Percentiles rank a stretch among this genome's conserved stretches.
These are phyloP conservation scores for Thymelicus acteon DNA, from an alignment of 2,888 invertebrate genomes.

Conservation along the genomic window DNA sequence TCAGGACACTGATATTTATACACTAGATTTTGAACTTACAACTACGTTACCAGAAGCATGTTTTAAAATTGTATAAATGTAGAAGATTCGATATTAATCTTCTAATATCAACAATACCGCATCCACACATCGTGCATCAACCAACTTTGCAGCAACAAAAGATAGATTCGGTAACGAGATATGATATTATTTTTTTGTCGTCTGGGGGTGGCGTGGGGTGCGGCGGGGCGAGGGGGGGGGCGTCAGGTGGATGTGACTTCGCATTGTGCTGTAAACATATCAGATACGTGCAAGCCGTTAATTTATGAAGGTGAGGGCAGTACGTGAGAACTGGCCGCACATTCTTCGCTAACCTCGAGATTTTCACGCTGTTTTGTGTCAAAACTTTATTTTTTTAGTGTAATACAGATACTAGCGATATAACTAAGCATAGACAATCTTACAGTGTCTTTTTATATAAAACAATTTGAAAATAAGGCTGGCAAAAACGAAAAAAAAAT, in stretches of 20 bases:
- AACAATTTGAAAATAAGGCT: too few relatives aligned
- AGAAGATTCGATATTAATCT: too few relatives aligned
- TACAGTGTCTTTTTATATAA: too few relatives aligned
- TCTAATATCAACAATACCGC: conserved; percentile 48
- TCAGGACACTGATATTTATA: too few relatives aligned
- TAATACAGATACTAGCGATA: too few relatives aligned
- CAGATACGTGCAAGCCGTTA: conserved; percentile 48
- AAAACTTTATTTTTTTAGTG: too few relatives aligned
- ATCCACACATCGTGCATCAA: conserved; percentile 52
- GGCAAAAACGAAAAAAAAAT: too few relatives aligned
- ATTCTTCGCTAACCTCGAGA: conserved; percentile 5
- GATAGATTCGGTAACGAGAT: conserved; percentile 75
- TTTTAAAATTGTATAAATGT: too few relatives aligned
- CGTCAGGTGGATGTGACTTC: conserved; percentile 70
- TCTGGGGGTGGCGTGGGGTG: conserved; percentile 37
- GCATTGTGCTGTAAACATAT: conserved; percentile 52
- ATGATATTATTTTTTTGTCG: conserved; percentile 72
- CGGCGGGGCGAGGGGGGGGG: conserved; percentile 43
- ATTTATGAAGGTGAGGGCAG: conserved; percentile 55
- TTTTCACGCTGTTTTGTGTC: conserved; percentile 6
- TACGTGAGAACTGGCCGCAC: conserved; percentile 54
- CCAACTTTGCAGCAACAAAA: conserved; percentile 57
- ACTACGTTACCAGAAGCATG: too few relatives aligned
- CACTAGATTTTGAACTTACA: too few relatives aligned
- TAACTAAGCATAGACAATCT: too few relatives aligned